Conservation (phyloP, 2,888 invertebrate genomes). For the Drosophila prostipennis region DNA sequence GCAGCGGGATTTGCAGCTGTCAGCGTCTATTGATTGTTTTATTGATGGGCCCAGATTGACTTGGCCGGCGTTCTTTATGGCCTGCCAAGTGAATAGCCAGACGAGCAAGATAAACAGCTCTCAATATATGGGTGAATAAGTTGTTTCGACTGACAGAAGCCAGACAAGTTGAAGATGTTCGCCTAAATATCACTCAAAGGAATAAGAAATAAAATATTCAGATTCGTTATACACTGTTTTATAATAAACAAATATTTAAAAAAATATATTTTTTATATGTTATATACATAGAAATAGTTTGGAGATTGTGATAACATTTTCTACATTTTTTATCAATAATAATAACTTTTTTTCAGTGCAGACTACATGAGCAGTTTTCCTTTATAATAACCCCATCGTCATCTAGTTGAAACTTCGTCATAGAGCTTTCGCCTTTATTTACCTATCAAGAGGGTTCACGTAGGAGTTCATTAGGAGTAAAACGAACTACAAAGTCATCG, state of each 20-base stretch:
- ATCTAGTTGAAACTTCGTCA: conserved; percentile 5
- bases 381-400: conserved; percentile 8
- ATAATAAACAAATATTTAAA: neutral
- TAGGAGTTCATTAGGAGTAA: conserved; percentile 51
- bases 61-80: conserved; percentile 37
- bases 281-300: too few relatives aligned
- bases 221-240: too few relatives aligned
- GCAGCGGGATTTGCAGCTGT: conserved; percentile 65
- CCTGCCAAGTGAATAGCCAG: conserved; percentile 55
- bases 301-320: too few relatives aligned
- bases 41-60: conserved; percentile 64
- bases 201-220: too few relatives aligned
- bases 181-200: neutral
- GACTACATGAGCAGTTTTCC: neutral
- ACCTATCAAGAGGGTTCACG: conserved; percentile 5
- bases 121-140: conserved; percentile 36
- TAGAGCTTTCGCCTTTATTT: neutral
- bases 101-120: conserved; percentile 35
- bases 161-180: conserved; percentile 33
- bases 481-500: conserved; percentile 51
- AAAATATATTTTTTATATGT: too few relatives aligned
- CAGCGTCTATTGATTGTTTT: conserved; percentile 78
- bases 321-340: too few relatives aligned
- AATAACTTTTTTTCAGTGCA: neutral
- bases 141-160: conserved; percentile 10